phyloP scores from a whole-genome alignment of 2,888 invertebrate species.

The Mystacides longicornis region DNA sequence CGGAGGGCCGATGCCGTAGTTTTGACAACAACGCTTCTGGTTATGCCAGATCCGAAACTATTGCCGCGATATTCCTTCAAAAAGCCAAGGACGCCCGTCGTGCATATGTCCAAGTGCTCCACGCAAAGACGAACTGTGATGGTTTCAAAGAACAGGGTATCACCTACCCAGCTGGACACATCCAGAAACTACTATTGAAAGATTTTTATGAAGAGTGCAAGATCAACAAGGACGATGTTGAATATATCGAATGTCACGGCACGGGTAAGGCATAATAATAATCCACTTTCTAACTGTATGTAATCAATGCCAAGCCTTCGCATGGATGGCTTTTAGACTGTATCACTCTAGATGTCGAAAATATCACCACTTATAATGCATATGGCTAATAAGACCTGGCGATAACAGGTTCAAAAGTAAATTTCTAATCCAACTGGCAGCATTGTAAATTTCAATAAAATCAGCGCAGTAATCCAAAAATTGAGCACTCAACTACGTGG shows the following conservation, averaged over 20 bases:
- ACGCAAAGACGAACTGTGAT: slow-evolving; percentile 76
- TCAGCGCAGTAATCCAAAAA: no score
- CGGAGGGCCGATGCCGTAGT: slow-evolving; percentile 81
- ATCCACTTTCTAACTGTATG: no score
- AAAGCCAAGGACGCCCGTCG: slow-evolving; percentile 61
- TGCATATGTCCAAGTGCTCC: slow-evolving; percentile 62
- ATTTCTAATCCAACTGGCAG: no score
- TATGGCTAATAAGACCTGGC: no score
- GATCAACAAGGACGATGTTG: slow-evolving; percentile 60
- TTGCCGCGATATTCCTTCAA: slow-evolving; percentile 65
- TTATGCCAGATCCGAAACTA: slow-evolving; percentile 76
- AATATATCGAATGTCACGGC: slow-evolving; percentile 83
- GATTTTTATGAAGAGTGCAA: slow-evolving; percentile 64
- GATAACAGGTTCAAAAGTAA: no score
- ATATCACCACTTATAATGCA: no score
- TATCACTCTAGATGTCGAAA: no score
- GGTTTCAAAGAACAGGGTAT: slow-evolving; percentile 67
- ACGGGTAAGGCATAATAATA: slow-evolving; percentile 47
- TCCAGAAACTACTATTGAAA: slow-evolving; percentile 52
- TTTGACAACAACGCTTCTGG: slow-evolving; percentile 82
- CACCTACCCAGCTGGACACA: slow-evolving; percentile 58
- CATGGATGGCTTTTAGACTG: no score
- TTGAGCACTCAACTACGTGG: no score
- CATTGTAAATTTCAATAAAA: no score
- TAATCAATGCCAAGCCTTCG: no score